Percentiles rank a stretch among this genome's conserved stretches.
phyloP scores from a whole-genome alignment of 2,113 vertebrate genomes.

The Carettochelys insculpta region DNA sequence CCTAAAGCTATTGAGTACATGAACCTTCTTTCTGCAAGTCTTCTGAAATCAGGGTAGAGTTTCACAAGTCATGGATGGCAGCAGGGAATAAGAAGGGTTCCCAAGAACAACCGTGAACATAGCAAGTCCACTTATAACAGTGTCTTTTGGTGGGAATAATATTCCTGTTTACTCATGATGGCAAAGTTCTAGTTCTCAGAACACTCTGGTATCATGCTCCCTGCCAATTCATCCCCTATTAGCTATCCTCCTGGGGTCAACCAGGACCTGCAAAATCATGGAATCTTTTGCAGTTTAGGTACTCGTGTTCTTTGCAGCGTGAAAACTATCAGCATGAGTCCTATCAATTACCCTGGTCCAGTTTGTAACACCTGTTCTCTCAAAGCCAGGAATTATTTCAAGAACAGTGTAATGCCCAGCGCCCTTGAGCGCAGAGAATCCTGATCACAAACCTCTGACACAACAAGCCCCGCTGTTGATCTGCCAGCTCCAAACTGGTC shows the following conservation, averaged over 20 bases:
- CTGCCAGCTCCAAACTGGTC: background rate
- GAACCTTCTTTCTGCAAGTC: background rate
- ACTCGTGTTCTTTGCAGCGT: background rate
- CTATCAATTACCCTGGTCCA: background rate
- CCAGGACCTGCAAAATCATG: background rate
- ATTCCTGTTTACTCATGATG: background rate
- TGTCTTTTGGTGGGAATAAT: background rate
- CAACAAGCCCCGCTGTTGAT: background rate
- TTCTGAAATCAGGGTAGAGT: background rate
- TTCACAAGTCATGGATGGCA: background rate
- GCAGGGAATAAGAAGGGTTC: background rate
- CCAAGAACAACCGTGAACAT: background rate
- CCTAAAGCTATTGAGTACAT: background rate
- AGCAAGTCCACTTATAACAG: background rate
- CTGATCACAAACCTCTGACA: background rate
- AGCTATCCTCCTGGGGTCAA: background rate
- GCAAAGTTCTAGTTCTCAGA: background rate
- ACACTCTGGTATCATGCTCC: background rate
- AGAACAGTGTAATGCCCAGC: background rate
- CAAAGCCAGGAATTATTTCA: background rate
- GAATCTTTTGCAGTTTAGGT: background rate
- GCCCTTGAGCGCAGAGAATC: background rate
- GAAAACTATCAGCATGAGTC: background rate
- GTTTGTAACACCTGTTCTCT: background rate
- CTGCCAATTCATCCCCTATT: background rate